Conservation (phyloP, 2,113 vertebrate genomes). For the Hassar affinis region DNA sequence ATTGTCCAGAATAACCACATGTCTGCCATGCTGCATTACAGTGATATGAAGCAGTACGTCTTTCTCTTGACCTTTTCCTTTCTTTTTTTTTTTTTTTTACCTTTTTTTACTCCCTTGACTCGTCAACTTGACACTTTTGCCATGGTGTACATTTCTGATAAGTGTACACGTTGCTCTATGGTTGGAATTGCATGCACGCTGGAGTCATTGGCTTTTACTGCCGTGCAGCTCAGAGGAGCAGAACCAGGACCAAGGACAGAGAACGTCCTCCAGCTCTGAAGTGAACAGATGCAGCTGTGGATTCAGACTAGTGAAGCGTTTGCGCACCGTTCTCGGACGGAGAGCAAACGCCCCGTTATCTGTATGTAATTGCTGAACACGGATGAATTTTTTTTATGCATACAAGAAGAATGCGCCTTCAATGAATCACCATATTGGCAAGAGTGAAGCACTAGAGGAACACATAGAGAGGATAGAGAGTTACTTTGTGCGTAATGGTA, state of each 20-base stretch:
- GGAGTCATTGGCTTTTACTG: slow-evolving; percentile 23
- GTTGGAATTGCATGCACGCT: background rate
- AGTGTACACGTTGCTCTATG: background rate
- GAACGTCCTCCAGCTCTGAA: slow-evolving; percentile 41
- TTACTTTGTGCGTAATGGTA: background rate
- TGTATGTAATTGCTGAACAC: slow-evolving; percentile 30
- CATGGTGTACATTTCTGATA: background rate
- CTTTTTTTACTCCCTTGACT: too few species aligned
- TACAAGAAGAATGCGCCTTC: slow-evolving; percentile 18
- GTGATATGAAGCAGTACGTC: slow-evolving; percentile 18
- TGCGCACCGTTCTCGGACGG: background rate
- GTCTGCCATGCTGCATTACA: slow-evolving; percentile 10
- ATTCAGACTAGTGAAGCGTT: background rate
- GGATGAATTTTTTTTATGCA: slow-evolving; percentile 29
- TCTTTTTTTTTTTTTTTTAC: too few species aligned
- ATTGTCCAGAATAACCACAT: slow-evolving; percentile 35
- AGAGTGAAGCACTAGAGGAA: background rate
- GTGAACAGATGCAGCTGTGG: slow-evolving; percentile 34
- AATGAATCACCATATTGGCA: slow-evolving; percentile 5
- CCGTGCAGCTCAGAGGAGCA: slow-evolving; percentile 9
- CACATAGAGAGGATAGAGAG: background rate
- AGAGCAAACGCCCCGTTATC: slow-evolving; percentile 22
- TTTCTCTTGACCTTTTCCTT: slow-evolving; percentile 3
- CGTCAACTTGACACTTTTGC: background rate
- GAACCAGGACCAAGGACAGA: slow-evolving; percentile 62